Evolutionary conservation across 2,113 vertebrate genomes (phyloP).

Genomic region (Phyllostomus discolor): DNA sequence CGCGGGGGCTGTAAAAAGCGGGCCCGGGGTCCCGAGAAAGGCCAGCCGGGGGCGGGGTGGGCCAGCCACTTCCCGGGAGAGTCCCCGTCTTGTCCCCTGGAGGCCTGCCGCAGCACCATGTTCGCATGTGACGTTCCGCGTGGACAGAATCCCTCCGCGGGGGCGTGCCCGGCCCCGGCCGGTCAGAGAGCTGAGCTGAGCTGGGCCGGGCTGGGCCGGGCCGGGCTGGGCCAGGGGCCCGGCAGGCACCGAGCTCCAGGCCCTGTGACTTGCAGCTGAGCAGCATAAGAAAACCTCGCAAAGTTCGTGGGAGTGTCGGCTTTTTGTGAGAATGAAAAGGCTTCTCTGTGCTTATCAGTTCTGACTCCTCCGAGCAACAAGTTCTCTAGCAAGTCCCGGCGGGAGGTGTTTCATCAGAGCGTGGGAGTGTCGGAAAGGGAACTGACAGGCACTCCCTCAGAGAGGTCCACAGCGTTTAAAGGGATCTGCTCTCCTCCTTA

Average conservation of each 20-base stretch:
- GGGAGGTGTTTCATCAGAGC: background rate
- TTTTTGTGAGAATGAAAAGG: background rate
- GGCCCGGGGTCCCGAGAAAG: background rate
- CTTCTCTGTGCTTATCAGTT: background rate
- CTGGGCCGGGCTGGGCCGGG: too few relatives aligned
- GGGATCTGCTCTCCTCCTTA: background rate
- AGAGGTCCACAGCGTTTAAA: background rate
- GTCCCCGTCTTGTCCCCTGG: background rate
- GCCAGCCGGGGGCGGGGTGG: background rate
- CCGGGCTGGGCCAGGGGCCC: too few relatives aligned
- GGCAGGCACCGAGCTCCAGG: background rate
- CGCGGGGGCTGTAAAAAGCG: background rate
- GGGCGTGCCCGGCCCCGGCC: background rate
- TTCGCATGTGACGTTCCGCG: accelerated
- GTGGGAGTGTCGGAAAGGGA: background rate
- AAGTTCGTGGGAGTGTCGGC: too few relatives aligned
- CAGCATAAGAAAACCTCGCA: accelerated
- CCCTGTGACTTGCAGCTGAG: background rate
- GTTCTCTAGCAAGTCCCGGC: background rate
- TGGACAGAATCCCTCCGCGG: background rate
- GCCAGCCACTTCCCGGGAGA: background rate
- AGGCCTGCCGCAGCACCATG: accelerated
- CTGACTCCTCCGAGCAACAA: background rate
- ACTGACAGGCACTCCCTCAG: background rate
- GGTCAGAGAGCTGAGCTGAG: background rate